phyloP scores from a whole-genome alignment of 2,888 invertebrate species.

The Phyto melanocephala region DNA sequence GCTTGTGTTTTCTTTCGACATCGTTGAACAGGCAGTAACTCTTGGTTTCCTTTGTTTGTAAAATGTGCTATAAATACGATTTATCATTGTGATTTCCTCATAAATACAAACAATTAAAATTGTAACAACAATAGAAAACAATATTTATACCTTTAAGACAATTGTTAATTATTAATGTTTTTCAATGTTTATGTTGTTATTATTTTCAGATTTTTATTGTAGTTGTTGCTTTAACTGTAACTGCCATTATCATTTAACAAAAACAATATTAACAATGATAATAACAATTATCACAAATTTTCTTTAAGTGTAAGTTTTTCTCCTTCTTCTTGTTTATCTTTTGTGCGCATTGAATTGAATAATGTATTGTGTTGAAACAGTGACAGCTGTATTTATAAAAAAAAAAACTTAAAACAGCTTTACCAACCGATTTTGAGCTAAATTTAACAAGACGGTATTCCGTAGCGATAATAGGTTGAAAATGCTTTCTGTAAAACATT shows the following conservation, averaged over 20 bases:
- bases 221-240: background rate
- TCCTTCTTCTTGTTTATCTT: background rate
- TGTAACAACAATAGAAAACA: background rate
- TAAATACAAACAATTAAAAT: background rate
- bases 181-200: background rate
- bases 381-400: too few species aligned
- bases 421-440: too few species aligned
- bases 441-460: too few species aligned
- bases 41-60: background rate
- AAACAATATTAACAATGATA: background rate
- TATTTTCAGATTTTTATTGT: background rate
- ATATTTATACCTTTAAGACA: slow-evolving; percentile 1
- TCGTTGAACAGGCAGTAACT: too few species aligned
- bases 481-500: too few species aligned
- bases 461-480: too few species aligned
- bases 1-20: too few species aligned
- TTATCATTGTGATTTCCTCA: background rate
- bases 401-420: too few species aligned
- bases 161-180: slow-evolving; percentile 4
- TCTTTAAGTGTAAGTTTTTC: background rate
- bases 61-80: background rate
- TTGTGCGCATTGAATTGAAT: background rate
- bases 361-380: too few species aligned
- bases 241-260: background rate
- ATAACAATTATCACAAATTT: background rate